Base-by-base conservation (phyloP, 2,113 vertebrate genomes). In the Empidonax alnorum region DNA sequence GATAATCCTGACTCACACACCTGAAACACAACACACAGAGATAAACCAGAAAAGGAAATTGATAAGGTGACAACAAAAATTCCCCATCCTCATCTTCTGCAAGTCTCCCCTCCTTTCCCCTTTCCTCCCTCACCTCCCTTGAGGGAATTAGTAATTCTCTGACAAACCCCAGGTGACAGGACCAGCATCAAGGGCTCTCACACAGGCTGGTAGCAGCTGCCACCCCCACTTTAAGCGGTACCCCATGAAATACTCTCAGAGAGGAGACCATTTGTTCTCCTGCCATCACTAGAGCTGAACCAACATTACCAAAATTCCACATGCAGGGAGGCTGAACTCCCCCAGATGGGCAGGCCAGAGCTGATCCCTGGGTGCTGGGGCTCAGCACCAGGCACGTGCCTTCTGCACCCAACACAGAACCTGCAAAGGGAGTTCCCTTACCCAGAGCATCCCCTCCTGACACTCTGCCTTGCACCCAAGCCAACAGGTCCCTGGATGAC, bases 1-100 rank as follows among this genome's bases (percentile, higher is more conserved):
- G 91, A 49, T 33, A 91, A 71, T 67, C 62, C 68, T 3, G 17
- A 52, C 20, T 77, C 73, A 78, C 13, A 28, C 28, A 87, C 89
- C 84, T 91, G 87, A 81, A 96, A 91, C 28, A 84, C 47, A 81
- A 75, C 55, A 73, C 37, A n/a, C 16, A 85, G n/a, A 92, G 75
- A 92, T 52, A 56, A 65, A 72, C 42, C 61, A 72, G 27, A 62
- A 88, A 80, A 81, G 39, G 79, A 66, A 84, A 84, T 11, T 0
- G 2, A 68, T 12, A 78, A 24, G 31, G 27, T 25, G 28, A 47
- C 55, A 72, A 28, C 47, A 75, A 79, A 75, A 46, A 35, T 8
- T 30, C 39, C n/a, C 46, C 24, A 18, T 61, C 19, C 41, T 79
- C 28, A 78, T 16, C 58, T 73, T 42, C 23, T 1, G 1, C 59